Evolutionary conservation across 2,113 vertebrate genomes (phyloP).

Genomic region (Cyprinodon variegatus): DNA sequence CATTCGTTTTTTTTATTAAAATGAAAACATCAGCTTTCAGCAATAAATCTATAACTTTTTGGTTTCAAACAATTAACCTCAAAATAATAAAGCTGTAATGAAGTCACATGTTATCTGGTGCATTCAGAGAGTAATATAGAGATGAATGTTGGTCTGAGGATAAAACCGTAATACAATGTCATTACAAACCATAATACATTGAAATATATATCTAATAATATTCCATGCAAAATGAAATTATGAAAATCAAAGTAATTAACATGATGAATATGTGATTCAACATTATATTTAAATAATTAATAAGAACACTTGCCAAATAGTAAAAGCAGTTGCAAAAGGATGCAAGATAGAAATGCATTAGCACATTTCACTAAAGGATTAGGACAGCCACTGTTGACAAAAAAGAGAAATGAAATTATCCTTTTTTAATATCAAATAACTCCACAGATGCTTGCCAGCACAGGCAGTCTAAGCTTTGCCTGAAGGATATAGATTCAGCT

Average conservation of each 20-base stretch:
- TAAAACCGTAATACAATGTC: not conserved
- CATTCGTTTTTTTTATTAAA: no score
- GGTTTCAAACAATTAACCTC: no score
- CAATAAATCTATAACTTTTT: not conserved
- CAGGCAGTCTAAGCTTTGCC: conserved; percentile 55
- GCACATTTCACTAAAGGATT: conserved; percentile 6
- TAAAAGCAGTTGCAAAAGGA: not conserved
- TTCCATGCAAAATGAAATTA: not conserved
- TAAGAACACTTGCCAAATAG: not conserved
- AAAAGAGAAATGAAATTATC: conserved; percentile 14
- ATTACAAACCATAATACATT: no score
- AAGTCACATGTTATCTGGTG: no score
- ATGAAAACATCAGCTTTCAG: not conserved
- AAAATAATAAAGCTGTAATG: no score
- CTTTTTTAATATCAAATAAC: conserved; percentile 49
- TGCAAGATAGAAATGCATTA: not conserved
- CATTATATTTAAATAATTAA: no score
- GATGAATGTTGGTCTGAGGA: not conserved
- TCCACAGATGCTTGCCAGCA: conserved; percentile 52
- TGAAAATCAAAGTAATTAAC: not conserved
- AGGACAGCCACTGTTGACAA: conserved; percentile 10
- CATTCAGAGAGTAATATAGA: no score
- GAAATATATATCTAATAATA: no score
- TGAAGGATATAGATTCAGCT: conserved; percentile 32
- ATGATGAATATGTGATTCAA: not conserved